These are phyloP conservation scores for Thryonomys swinderianus DNA, from an alignment of 2,113 vertebrate genomes.

Conservation along the genomic window DNA sequence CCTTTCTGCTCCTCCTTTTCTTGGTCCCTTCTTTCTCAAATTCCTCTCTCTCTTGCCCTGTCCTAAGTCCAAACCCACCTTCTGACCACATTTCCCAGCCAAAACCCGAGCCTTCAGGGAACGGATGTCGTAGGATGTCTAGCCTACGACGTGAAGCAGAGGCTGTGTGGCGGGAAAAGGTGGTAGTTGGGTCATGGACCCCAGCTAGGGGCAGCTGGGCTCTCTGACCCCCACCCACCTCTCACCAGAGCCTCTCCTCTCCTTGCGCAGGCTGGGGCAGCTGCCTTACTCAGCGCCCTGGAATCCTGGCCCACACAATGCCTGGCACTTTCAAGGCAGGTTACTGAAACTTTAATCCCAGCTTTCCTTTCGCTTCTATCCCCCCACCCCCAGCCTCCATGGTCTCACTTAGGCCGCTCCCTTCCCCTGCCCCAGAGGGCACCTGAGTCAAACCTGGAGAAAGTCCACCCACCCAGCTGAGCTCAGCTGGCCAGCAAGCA, in stretches of 20 bases:
- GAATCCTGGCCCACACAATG: conserved; percentile 58
- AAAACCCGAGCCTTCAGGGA: background rate
- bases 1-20: background rate
- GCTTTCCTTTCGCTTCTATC: conserved; percentile 71
- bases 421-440: conserved; percentile 56
- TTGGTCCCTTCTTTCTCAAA: background rate
- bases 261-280: background rate
- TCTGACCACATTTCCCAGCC: background rate
- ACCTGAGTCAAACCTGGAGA: background rate
- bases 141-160: background rate
- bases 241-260: background rate
- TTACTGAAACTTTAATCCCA: conserved; percentile 82
- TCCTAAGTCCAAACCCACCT: background rate
- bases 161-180: background rate
- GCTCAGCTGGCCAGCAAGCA: background rate
- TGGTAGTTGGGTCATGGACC: no score
- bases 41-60: background rate
- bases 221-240: background rate
- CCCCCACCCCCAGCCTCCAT: conserved; percentile 41
- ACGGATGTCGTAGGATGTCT: no score
- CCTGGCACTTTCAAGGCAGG: conserved; percentile 71
- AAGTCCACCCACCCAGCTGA: background rate
- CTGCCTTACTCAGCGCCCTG: conserved; percentile 69
- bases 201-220: background rate
- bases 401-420: conserved; percentile 65